A percentile compares a stretch with the other conserved stretches of the same genome.
Evolutionary conservation across 2,888 invertebrate genomes (phyloP).

Genomic region (Oscheius sp.): DNA sequence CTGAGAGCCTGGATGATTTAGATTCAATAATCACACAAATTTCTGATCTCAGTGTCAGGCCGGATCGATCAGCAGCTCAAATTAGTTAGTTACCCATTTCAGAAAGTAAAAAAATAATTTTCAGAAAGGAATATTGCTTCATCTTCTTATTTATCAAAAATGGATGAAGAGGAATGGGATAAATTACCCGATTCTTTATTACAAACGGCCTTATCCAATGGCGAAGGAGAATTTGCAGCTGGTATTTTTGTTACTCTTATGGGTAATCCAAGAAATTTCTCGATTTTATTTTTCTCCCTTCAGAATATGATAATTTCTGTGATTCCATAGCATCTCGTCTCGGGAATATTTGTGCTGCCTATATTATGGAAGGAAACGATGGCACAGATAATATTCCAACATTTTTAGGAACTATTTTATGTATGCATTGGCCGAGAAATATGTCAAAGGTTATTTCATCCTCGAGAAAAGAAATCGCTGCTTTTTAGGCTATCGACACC

Average conservation of each 20-base stretch:
- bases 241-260: constrained; percentile 45
- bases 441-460: constrained; percentile 23
- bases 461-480: no score
- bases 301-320: constrained; percentile 32
- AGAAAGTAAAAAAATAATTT: neutral
- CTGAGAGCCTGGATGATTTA: constrained; percentile 40
- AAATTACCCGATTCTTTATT: constrained; percentile 41
- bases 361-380: constrained; percentile 38
- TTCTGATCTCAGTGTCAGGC: constrained; percentile 43
- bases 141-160: constrained; percentile 38
- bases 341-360: constrained; percentile 35
- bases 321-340: constrained; percentile 41
- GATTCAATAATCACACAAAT: constrained; percentile 51
- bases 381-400: constrained; percentile 38
- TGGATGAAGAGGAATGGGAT: constrained; percentile 53
- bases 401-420: constrained; percentile 45
- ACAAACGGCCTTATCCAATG: constrained; percentile 41
- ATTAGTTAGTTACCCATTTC: constrained; percentile 41
- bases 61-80: constrained; percentile 49
- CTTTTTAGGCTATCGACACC: constrained; percentile 47
- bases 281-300: no score
- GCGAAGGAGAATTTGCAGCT: constrained; percentile 52
- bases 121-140: constrained; percentile 47
- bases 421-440: constrained; percentile 50
- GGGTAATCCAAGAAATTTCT: no score